Evolutionary conservation across 1,140 invertebrate species (phyloP).

Genomic region (Aporrectodea caliginosa): DNA sequence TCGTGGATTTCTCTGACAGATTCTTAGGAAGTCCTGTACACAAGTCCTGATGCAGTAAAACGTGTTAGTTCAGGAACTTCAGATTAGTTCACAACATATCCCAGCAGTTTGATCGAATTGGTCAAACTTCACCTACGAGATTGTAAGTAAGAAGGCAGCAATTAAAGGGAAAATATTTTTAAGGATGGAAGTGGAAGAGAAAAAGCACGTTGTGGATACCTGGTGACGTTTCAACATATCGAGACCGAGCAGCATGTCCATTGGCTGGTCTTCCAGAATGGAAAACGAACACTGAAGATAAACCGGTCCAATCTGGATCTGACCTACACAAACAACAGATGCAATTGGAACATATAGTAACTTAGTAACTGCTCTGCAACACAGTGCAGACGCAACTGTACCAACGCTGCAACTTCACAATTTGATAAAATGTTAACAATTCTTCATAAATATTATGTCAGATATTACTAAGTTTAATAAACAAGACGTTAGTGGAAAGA

Average conservation of each 20-base stretch:
- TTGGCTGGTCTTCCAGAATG: constrained; percentile 93
- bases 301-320: constrained; percentile 90
- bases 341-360: too few relatives aligned
- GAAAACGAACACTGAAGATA: constrained; percentile 94
- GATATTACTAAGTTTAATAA: too few relatives aligned
- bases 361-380: too few relatives aligned
- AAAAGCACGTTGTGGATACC: constrained; percentile 39
- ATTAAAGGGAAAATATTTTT: constrained; percentile 63
- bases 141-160: constrained; percentile 8
- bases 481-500: too few relatives aligned
- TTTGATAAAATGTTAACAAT: too few relatives aligned
- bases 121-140: neutral
- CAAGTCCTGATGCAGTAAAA: too few relatives aligned
- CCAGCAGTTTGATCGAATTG: neutral
- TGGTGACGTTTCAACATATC: constrained; percentile 93
- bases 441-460: too few relatives aligned
- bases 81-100: neutral
- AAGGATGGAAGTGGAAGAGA: neutral
- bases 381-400: too few relatives aligned
- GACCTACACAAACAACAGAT: too few relatives aligned
- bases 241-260: constrained; percentile 96
- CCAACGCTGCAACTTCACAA: too few relatives aligned
- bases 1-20: too few relatives aligned
- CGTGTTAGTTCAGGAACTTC: neutral
- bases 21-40: too few relatives aligned